These are phyloP conservation scores for Phthorimaea operculella DNA, from an alignment of 1,140 invertebrate genomes.

Conservation along the genomic window DNA sequence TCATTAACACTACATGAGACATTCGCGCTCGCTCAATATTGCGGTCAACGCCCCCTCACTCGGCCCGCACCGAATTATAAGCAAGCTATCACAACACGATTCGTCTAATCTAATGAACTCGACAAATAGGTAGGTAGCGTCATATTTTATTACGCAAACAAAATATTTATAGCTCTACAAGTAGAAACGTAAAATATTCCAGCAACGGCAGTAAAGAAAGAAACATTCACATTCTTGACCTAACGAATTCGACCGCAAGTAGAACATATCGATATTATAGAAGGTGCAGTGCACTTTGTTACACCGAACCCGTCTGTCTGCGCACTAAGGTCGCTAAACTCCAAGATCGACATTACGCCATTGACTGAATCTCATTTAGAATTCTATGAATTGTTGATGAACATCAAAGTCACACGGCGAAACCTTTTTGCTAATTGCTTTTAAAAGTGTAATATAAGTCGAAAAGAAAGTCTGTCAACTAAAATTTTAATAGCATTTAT, in stretches of 20 bases:
- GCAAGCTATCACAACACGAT: conserved; percentile 22
- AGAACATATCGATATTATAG: not conserved
- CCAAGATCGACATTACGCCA: not conserved
- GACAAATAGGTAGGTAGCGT: not conserved
- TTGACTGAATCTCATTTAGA: not conserved
- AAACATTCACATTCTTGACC: not conserved
- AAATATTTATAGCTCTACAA: no score
- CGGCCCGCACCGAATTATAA: conserved; percentile 35
- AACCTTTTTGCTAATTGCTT: no score
- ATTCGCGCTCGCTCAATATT: conserved; percentile 64
- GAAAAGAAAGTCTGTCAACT: no score
- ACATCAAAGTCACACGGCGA: no score
- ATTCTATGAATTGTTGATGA: no score
- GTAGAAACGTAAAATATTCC: no score
- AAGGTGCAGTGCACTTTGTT: conserved; percentile 1
- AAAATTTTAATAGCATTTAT: no score
- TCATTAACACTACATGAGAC: conserved; percentile 65
- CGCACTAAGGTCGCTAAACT: conserved; percentile 36
- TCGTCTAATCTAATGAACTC: conserved; percentile 10
- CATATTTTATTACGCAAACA: no score
- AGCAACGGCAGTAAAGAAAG: no score
- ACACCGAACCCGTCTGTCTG: conserved; percentile 28
- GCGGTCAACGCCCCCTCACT: conserved; percentile 57
- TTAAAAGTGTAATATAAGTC: no score
- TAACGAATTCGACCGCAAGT: not conserved